Percentiles rank a stretch among this genome's conserved stretches.
Evolutionary conservation across 1,140 invertebrate species (phyloP).

Genomic region (Scaptomyza hsui): DNA sequence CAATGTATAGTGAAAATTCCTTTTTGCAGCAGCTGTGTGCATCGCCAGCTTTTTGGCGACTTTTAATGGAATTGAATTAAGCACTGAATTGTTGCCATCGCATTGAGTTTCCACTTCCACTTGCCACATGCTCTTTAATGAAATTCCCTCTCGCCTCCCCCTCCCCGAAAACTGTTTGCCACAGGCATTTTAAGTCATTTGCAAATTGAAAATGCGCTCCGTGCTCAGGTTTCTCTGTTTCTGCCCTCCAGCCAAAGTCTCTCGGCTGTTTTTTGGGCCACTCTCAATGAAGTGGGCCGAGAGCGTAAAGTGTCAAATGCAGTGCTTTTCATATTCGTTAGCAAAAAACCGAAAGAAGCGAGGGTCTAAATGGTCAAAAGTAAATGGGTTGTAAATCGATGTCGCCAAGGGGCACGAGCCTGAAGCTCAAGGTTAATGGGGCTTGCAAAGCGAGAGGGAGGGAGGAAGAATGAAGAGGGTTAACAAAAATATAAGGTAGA

Average conservation of each 20-base stretch:
- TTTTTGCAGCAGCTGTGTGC: constrained; percentile 62
- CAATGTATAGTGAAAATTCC: constrained; percentile 8
- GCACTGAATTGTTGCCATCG: constrained; percentile 60
- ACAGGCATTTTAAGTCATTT: constrained; percentile 76
- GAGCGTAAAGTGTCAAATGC: constrained; percentile 69
- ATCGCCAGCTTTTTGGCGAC: constrained; percentile 59
- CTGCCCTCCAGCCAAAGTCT: constrained; percentile 34
- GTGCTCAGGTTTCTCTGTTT: neutral
- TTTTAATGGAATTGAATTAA: constrained; percentile 83
- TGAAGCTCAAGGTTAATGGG: constrained; percentile 32
- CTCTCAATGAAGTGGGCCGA: constrained; percentile 45
- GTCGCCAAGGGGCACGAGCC: constrained; percentile 20
- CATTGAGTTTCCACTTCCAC: constrained; percentile 32
- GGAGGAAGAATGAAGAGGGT: neutral
- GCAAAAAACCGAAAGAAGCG: neutral
- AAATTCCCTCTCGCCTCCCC: neutral
- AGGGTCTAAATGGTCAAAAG: constrained; percentile 25
- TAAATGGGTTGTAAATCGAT: constrained; percentile 65
- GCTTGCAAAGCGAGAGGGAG: neutral
- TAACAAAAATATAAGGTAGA: no score
- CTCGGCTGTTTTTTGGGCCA: constrained; percentile 53
- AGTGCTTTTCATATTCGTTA: constrained; percentile 63
- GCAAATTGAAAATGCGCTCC: constrained; percentile 68
- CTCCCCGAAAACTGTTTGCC: constrained; percentile 33
- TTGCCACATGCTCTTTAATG: constrained; percentile 20